Conservation (phyloP, 2,888 invertebrate genomes). For the Mycalesis mineus region DNA sequence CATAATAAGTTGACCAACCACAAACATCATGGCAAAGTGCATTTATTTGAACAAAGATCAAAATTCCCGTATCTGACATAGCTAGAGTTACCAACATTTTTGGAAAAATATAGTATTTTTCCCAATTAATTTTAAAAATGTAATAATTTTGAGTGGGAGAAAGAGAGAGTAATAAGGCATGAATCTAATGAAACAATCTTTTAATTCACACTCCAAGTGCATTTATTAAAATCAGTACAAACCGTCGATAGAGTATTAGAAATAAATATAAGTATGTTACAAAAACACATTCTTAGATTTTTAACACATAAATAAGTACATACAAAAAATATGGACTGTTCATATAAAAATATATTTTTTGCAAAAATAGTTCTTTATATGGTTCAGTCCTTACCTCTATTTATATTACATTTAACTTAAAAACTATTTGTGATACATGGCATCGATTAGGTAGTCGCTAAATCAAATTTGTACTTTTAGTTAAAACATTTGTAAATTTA, state of each 20-base stretch:
- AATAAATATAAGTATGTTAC: slow-evolving; percentile 59
- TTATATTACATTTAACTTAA: slow-evolving; percentile 26
- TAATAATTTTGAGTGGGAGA: too few species aligned
- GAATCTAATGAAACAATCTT: slow-evolving; percentile 20
- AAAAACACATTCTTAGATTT: slow-evolving; percentile 18
- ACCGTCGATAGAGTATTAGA: slow-evolving; percentile 50
- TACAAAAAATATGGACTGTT: slow-evolving; percentile 13
- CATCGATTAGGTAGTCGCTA: slow-evolving; percentile 45
- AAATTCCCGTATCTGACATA: too few species aligned
- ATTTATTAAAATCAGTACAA: slow-evolving; percentile 70
- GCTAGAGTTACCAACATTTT: too few species aligned
- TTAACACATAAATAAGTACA: background rate
- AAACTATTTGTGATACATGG: slow-evolving; percentile 49
- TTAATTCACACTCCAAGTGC: slow-evolving; percentile 69
- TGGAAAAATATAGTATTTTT: too few species aligned
- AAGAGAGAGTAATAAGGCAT: too few species aligned
- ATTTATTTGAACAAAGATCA: too few species aligned
- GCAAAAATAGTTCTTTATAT: background rate
- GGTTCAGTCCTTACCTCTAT: slow-evolving; percentile 7
- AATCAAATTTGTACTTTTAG: slow-evolving; percentile 57
- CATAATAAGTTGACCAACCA: too few species aligned
- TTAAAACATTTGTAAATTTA: slow-evolving; percentile 25
- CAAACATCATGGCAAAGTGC: too few species aligned
- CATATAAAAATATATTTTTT: background rate
- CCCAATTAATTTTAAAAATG: background rate